Evolutionary conservation across 2,797 vertebrate species (phyloP).

Genomic region (Lerista edwardsae): DNA sequence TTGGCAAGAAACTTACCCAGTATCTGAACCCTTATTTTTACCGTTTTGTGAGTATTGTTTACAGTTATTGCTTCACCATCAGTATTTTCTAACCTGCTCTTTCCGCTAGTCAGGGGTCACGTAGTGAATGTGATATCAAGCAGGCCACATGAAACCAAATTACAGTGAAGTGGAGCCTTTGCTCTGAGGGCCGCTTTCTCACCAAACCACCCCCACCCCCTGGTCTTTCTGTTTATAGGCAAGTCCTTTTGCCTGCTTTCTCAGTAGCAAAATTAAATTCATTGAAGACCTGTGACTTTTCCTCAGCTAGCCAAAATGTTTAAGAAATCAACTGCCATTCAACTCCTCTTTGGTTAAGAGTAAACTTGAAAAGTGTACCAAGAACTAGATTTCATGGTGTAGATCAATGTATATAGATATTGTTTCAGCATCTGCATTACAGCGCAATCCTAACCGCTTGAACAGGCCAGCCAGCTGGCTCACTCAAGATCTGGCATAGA

Average conservation of each 20-base stretch:
- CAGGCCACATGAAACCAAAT: too few species aligned
- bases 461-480: too few species aligned
- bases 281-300: too few species aligned
- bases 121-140: neutral
- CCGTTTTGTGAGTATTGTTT: neutral
- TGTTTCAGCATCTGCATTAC: neutral
- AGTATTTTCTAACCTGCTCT: neutral
- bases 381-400: too few species aligned
- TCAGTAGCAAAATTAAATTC: neutral
- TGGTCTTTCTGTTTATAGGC: neutral
- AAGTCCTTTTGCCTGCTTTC: neutral
- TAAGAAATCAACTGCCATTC: neutral
- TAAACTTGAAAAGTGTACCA: neutral
- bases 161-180: too few species aligned
- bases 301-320: neutral
- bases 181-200: too few species aligned
- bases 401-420: neutral
- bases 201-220: neutral
- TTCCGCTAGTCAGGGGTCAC: neutral
- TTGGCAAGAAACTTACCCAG: neutral
- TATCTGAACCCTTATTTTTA: neutral
- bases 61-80: neutral
- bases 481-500: too few species aligned
- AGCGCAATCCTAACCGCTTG: too few species aligned
- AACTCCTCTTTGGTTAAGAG: neutral